A percentile compares a stretch with the other conserved stretches of the same genome.
Conservation (phyloP, 53 echinoderm and acorn worm genomes). For the Holothuria leucospilota region DNA sequence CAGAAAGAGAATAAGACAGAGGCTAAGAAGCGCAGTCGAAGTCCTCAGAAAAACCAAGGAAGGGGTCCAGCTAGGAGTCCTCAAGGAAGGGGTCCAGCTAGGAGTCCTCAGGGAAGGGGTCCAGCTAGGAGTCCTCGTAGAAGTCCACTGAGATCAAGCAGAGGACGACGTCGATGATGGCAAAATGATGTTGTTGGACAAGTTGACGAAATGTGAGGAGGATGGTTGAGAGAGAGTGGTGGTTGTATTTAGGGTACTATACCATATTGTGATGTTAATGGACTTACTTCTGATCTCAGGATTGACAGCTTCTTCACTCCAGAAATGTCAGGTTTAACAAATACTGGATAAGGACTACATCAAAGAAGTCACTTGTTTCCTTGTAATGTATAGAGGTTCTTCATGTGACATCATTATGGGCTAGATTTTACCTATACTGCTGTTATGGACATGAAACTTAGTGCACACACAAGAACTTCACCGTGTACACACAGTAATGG, state of each 20-base stretch:
- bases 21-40: neutral
- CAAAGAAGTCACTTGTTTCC: too few species aligned
- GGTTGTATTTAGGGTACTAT: neutral
- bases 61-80: neutral
- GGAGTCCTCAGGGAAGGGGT: neutral
- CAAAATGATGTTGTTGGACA: neutral
- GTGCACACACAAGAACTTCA: too few species aligned
- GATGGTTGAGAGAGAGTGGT: neutral
- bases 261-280: too few species aligned
- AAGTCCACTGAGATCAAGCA: conserved; percentile 18
- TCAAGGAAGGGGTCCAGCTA: neutral
- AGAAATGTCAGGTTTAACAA: too few species aligned
- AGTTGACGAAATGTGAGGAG: neutral
- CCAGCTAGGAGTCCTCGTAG: neutral
- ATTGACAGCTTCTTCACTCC: too few species aligned
- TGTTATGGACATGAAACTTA: too few species aligned
- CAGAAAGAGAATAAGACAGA: conserved; percentile 28
- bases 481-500: too few species aligned
- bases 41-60: neutral
- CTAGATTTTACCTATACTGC: too few species aligned
- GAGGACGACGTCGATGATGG: conserved; percentile 33
- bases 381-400: too few species aligned
- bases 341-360: too few species aligned
- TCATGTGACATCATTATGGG: too few species aligned
- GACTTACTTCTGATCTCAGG: too few species aligned